Evolutionary conservation across 30 jellyfish, hydroid and myxozoan species (phyloP).

Genomic region (Chrysaora quinquecirrha): DNA sequence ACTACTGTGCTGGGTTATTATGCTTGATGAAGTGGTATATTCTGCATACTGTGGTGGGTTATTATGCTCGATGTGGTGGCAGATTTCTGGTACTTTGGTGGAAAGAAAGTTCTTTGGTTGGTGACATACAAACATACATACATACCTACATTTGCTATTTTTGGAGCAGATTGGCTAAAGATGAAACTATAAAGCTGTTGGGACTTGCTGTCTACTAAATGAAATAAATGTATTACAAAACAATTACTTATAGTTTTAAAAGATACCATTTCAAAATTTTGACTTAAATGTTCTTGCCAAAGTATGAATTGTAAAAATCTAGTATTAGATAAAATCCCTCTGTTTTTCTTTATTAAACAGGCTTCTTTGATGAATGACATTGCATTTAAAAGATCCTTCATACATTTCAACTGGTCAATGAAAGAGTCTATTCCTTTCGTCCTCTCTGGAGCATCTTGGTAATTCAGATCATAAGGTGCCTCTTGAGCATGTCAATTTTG

Average conservation of each 20-base stretch:
- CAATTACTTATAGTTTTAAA: background rate
- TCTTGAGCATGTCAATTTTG: no score
- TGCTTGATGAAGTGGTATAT: no score
- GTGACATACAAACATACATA: background rate
- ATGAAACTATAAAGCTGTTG: background rate
- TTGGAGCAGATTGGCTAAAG: background rate
- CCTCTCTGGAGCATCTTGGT: no score
- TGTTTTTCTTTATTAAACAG: constrained; percentile 3
- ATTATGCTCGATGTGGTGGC: no score
- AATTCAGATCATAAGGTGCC: no score
- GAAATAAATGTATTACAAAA: background rate
- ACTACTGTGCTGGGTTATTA: no score
- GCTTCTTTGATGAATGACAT: constrained; percentile 20
- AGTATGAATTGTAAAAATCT: background rate
- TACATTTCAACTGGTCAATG: constrained; percentile 46
- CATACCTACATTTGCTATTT: background rate
- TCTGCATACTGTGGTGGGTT: no score
- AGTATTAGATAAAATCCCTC: background rate
- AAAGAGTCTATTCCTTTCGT: constrained; percentile 51
- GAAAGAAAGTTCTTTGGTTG: no score
- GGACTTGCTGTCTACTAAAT: constrained; percentile 8
- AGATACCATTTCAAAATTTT: background rate
- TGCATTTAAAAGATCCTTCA: constrained; percentile 46
- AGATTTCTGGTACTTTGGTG: no score
- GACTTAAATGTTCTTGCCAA: constrained; percentile 5